Conservation (phyloP, 2,888 invertebrate genomes). For the Sinhomidia bicolor region DNA sequence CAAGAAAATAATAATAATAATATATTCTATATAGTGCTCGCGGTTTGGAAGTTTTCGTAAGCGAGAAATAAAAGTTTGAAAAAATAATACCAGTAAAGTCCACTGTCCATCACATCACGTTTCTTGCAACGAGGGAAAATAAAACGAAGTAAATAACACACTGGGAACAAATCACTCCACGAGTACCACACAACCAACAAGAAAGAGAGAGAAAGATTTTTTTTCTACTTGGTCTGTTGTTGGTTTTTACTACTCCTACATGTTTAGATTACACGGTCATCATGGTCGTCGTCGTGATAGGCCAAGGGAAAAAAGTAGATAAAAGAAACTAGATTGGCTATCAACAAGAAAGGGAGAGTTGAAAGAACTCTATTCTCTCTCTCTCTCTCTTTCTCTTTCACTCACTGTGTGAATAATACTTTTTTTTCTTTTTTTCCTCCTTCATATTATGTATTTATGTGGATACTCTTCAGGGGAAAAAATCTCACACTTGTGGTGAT, state of each 20-base stretch:
- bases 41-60: neutral
- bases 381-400: too few relatives aligned
- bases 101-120: slow-evolving; percentile 56
- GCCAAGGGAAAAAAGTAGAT: slow-evolving; percentile 36
- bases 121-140: slow-evolving; percentile 49
- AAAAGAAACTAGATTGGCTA: slow-evolving; percentile 69
- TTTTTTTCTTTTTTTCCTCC: slow-evolving; percentile 20
- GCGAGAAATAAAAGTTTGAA: neutral
- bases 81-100: neutral
- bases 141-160: slow-evolving; percentile 61
- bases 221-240: slow-evolving; percentile 21
- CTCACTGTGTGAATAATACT: slow-evolving; percentile 46
- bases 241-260: slow-evolving; percentile 4
- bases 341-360: slow-evolving; percentile 60
- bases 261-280: slow-evolving; percentile 47
- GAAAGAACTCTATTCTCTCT: slow-evolving; percentile 37
- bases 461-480: slow-evolving; percentile 39
- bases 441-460: slow-evolving; percentile 58
- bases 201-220: neutral
- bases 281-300: slow-evolving; percentile 14
- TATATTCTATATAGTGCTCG: neutral
- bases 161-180: slow-evolving; percentile 45
- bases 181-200: neutral
- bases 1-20: too few relatives aligned
- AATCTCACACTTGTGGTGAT: slow-evolving; percentile 67